These are phyloP conservation scores for Eidolon helvum DNA, from an alignment of 2,113 vertebrate genomes.

Conservation along the genomic window DNA sequence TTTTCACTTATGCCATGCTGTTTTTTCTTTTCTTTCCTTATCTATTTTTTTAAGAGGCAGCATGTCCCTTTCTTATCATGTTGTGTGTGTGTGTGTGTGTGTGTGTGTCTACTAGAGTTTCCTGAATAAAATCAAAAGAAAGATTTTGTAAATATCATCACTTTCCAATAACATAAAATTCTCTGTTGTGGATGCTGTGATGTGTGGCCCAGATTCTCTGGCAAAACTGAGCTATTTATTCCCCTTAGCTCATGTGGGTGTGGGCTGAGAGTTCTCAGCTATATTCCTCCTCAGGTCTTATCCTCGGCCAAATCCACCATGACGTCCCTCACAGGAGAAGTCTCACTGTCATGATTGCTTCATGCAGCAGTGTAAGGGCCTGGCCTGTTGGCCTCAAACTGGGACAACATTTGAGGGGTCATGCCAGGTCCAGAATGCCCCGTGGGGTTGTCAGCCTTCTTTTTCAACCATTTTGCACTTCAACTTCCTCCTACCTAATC, in stretches of 20 bases:
- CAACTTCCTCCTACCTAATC: rapidly evolving
- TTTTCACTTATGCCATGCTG: background rate
- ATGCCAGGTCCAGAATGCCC: background rate
- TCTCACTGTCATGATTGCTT: background rate
- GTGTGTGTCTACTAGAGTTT: background rate
- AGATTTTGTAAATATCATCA: background rate
- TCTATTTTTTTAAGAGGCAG: background rate
- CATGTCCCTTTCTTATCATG: background rate
- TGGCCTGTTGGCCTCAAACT: background rate
- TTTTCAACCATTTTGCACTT: background rate
- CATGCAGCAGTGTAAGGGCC: background rate
- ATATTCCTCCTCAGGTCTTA: background rate
- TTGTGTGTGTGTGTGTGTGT: background rate
- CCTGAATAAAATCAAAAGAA: background rate
- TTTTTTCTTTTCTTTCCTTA: background rate
- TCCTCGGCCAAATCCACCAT: background rate
- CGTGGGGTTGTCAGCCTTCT: background rate
- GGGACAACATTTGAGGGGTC: background rate
- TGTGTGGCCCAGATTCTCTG: background rate
- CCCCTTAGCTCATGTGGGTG: rapidly evolving
- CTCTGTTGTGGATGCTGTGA: background rate
- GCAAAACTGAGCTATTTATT: background rate
- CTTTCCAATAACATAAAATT: background rate
- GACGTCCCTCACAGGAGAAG: rapidly evolving
- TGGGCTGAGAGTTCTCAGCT: background rate